These are phyloP conservation scores for Clupea harengus DNA, from an alignment of 2,113 vertebrate genomes.

Conservation along the genomic window DNA sequence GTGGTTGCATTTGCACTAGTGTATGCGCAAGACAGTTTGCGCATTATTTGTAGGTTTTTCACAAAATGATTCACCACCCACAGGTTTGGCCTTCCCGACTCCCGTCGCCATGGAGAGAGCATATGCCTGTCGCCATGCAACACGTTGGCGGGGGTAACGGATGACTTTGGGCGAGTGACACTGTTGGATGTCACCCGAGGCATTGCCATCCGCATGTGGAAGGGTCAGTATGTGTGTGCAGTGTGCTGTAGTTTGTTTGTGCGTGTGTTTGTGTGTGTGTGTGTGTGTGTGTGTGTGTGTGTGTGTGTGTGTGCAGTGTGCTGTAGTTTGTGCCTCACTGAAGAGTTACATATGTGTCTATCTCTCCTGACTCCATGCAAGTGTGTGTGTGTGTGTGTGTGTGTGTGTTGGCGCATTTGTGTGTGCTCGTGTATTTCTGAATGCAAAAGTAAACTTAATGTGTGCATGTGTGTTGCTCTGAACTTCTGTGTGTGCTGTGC, in stretches of 20 bases:
- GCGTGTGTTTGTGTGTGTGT: slow-evolving; percentile 17
- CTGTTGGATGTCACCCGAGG: slow-evolving; percentile 89
- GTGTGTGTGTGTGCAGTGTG: background rate
- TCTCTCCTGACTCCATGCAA: background rate
- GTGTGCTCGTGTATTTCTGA: background rate
- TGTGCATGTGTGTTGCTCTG: background rate
- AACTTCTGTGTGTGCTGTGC: background rate
- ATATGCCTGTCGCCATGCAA: slow-evolving; percentile 95
- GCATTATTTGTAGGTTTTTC: background rate
- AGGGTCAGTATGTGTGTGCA: slow-evolving; percentile 72
- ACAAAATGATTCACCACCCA: background rate
- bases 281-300: slow-evolving; percentile 17
- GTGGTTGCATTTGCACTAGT: background rate
- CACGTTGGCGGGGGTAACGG: slow-evolving; percentile 92
- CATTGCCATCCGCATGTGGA: slow-evolving; percentile 95
- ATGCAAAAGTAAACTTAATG: background rate
- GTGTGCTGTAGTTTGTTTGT: slow-evolving; percentile 3
- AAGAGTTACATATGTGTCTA: too few species aligned
- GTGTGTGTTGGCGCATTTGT: background rate
- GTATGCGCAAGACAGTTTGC: background rate
- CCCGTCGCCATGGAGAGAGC: slow-evolving; percentile 89
- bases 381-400: background rate
- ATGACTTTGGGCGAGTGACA: slow-evolving; percentile 92
- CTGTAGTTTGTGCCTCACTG: background rate
- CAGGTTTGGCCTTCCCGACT: slow-evolving; percentile 96